These are phyloP conservation scores for Microctenopoma stevenorrisi DNA, from an alignment of 2,797 vertebrate genomes.

Conservation along the genomic window DNA sequence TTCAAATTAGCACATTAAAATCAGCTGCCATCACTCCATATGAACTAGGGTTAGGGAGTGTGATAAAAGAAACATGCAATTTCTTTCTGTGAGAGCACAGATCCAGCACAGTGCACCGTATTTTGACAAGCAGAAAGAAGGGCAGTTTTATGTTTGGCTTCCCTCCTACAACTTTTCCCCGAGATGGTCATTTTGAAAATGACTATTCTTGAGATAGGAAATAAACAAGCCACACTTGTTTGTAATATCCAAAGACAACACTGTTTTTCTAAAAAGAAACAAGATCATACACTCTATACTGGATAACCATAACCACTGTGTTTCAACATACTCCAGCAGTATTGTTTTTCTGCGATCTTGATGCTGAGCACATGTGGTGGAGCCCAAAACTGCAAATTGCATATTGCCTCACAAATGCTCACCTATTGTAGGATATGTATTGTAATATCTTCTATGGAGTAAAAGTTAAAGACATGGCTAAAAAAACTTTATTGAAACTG, in stretches of 20 bases:
- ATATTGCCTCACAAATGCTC: constrained; percentile 5
- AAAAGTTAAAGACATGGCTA: not conserved
- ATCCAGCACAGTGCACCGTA: constrained; percentile 3
- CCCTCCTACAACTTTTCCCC: constrained; percentile 2
- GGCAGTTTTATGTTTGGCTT: constrained; percentile 19
- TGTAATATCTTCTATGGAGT: not conserved
- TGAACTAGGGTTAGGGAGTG: constrained; percentile 17
- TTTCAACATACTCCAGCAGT: constrained; percentile 6
- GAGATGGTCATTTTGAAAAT: constrained; percentile 35
- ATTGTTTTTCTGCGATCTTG: constrained; percentile 20
- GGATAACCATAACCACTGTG: constrained; percentile 5
- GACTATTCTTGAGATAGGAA: constrained; percentile 17
- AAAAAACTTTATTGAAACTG: not conserved
- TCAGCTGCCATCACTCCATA: constrained; percentile 24
- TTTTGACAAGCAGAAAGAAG: constrained; percentile 22
- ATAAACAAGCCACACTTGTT: not conserved
- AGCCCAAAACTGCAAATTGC: constrained; percentile 20
- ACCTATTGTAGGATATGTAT: not conserved
- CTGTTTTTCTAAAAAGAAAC: constrained; percentile 3
- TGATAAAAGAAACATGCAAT: constrained; percentile 16
- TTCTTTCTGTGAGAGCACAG: constrained; percentile 5
- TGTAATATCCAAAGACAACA: constrained; percentile 17
- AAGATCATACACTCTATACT: constrained; percentile 23
- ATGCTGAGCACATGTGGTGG: constrained; percentile 8
- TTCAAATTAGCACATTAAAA: constrained; percentile 40